phyloP scores from a whole-genome alignment of 2,113 vertebrate genomes.

The Furnarius figulus region DNA sequence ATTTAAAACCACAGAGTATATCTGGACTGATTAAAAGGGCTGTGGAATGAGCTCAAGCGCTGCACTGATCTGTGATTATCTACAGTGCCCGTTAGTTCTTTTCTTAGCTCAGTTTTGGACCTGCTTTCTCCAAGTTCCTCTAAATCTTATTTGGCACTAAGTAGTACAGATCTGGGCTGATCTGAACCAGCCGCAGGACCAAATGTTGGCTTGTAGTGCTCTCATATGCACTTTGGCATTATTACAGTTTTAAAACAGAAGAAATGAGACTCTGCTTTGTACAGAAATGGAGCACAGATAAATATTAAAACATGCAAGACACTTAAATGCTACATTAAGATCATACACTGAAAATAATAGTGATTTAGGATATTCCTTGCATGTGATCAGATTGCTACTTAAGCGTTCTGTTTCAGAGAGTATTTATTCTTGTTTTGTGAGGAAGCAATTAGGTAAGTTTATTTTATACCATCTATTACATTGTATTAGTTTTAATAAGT shows the following conservation, averaged over 20 bases:
- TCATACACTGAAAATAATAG: background rate
- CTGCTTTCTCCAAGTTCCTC: background rate
- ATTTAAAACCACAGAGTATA: background rate
- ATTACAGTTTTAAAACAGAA: background rate
- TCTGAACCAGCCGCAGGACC: background rate
- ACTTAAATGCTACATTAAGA: background rate
- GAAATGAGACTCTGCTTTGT: background rate
- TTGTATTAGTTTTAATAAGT: background rate
- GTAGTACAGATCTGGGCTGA: background rate
- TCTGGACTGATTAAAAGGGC: background rate
- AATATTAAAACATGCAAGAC: background rate
- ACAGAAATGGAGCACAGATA: background rate
- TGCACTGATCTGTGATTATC: background rate
- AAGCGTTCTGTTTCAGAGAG: background rate
- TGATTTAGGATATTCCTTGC: accelerated
- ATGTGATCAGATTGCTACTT: background rate
- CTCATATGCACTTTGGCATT: background rate
- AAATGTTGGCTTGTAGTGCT: background rate
- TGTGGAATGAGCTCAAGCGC: background rate
- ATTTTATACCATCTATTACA: background rate
- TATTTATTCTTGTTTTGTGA: background rate
- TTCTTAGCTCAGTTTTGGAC: background rate
- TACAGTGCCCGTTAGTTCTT: background rate
- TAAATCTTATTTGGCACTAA: background rate
- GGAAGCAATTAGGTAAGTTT: background rate